A percentile compares a stretch with the other conserved stretches of the same genome.
phyloP scores from a whole-genome alignment of 2,113 vertebrate species.

The Lampris megalopsis region DNA sequence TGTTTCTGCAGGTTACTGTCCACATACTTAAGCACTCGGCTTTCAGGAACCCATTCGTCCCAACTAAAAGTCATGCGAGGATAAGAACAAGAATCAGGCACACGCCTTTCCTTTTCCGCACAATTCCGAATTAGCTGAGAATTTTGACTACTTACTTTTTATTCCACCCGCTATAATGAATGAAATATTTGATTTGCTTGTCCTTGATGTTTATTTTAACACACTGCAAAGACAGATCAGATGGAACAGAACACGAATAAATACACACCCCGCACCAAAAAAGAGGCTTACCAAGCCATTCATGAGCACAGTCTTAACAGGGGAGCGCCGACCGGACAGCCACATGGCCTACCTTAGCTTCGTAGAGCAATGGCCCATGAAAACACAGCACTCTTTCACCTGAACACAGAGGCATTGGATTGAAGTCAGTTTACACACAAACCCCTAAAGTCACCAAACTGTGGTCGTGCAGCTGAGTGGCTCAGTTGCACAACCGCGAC shows the following conservation, averaged over 20 bases:
- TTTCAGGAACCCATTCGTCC: conserved; percentile 99
- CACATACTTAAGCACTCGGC: conserved; percentile 99
- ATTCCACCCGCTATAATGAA: conserved; percentile 99
- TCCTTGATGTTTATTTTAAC: conserved; percentile 99
- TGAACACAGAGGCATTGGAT: conserved; percentile 64
- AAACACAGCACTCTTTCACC: conserved; percentile 99
- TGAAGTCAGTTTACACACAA: conserved; percentile 29
- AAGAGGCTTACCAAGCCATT: background rate
- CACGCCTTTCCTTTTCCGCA: background rate
- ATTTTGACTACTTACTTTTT: conserved; percentile 92
- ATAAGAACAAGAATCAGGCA: conserved; percentile 8
- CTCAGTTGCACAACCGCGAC: background rate
- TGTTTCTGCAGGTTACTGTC: conserved; percentile 99
- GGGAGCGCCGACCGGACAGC: background rate
- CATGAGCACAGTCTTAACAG: background rate
- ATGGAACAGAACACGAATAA: background rate
- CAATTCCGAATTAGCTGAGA: background rate
- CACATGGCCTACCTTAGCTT: conserved; percentile 92
- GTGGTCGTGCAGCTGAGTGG: background rate
- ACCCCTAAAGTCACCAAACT: conserved; percentile 2
- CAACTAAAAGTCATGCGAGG: conserved; percentile 84
- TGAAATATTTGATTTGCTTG: conserved; percentile 99
- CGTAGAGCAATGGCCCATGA: conserved; percentile 99
- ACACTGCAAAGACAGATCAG: conserved; percentile 86
- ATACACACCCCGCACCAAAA: too few species aligned